These are phyloP conservation scores for Excalfactoria chinensis DNA, from an alignment of 2,113 vertebrate genomes.

Conservation along the genomic window DNA sequence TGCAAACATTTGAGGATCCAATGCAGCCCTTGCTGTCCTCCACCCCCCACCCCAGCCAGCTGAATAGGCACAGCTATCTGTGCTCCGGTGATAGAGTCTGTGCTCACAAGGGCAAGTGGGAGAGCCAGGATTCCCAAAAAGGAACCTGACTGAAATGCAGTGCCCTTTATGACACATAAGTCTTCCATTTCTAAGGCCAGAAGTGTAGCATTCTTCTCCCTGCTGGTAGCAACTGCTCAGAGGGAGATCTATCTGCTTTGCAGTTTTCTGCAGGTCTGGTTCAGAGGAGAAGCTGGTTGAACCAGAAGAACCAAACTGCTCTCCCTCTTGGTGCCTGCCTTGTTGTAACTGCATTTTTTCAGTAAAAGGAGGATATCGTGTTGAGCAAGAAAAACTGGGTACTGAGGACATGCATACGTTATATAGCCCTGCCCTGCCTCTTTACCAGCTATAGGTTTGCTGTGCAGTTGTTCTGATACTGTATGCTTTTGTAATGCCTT, in stretches of 20 bases:
- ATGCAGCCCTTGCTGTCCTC: background rate
- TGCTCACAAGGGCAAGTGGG: rapidly evolving
- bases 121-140: background rate
- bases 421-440: background rate
- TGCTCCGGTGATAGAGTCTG: background rate
- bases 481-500: background rate
- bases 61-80: background rate
- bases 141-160: background rate
- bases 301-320: conserved; percentile 13
- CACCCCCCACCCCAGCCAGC: background rate
- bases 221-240: background rate
- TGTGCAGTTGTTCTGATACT: background rate
- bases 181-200: background rate
- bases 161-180: background rate
- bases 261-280: conserved; percentile 1
- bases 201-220: background rate
- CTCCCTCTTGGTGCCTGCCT: background rate
- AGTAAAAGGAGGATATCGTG: background rate
- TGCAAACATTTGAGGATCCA: conserved; percentile 6
- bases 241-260: background rate
- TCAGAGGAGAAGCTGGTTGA: background rate
- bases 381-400: conserved; percentile 66
- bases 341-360: conserved; percentile 47
- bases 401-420: background rate
- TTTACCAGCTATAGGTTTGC: background rate